These are phyloP conservation scores for Poeciliopsis occidentalis DNA, from an alignment of 2,113 vertebrate genomes.

Conservation along the genomic window DNA sequence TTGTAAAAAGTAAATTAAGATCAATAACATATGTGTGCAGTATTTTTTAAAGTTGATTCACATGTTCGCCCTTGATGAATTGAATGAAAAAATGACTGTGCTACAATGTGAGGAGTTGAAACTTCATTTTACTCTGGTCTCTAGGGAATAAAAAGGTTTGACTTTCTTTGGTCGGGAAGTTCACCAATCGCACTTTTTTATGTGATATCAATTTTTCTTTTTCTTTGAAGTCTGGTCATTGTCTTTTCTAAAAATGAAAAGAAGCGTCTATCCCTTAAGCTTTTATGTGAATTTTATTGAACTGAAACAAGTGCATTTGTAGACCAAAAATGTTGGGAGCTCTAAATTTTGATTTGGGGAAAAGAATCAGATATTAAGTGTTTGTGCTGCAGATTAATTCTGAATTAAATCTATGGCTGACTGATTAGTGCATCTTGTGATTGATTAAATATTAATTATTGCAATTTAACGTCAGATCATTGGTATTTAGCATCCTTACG, in stretches of 20 bases:
- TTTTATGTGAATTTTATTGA: background rate
- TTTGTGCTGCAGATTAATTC: background rate
- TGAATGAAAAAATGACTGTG: too few species aligned
- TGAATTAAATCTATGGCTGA: background rate
- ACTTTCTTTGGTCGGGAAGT: conserved; percentile 19
- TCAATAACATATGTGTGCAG: background rate
- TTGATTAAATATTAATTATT: conserved; percentile 11
- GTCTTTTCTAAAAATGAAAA: background rate
- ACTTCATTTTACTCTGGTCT: too few species aligned
- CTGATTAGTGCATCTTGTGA: too few species aligned
- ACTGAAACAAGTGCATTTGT: background rate
- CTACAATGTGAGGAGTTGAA: background rate
- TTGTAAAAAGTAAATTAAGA: too few species aligned
- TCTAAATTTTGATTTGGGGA: too few species aligned
- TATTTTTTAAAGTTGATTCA: background rate
- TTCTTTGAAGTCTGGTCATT: background rate
- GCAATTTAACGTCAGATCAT: conserved; percentile 19
- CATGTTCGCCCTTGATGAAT: too few species aligned
- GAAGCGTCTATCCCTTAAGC: background rate
- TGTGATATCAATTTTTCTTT: background rate
- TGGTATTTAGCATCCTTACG: background rate
- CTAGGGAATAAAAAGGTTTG: background rate
- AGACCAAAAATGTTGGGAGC: background rate
- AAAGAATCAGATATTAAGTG: background rate
- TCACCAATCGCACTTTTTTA: background rate